Conservation (phyloP, 1,140 invertebrate genomes). For the Conopomorpha cramerella region DNA sequence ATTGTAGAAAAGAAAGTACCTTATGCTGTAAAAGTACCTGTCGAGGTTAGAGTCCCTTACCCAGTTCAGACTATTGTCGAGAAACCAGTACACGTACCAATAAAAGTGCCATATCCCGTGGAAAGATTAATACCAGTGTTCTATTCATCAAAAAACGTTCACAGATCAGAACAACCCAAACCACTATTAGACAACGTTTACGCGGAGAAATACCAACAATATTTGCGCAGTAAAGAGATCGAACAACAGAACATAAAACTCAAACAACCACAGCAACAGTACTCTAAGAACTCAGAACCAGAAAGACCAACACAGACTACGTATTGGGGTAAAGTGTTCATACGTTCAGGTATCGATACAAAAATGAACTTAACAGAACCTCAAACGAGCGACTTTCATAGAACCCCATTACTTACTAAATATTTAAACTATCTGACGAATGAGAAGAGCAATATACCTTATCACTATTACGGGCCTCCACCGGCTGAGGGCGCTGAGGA, state of each 20-base stretch:
- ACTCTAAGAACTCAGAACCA: no score
- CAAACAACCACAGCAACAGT: no score
- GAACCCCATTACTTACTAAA: constrained; percentile 5
- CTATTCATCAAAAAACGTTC: no score
- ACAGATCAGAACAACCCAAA: no score
- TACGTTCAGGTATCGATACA: constrained; percentile 29
- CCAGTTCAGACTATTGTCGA: constrained; percentile 51
- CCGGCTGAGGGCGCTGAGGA: constrained; percentile 18
- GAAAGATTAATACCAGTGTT: constrained; percentile 11
- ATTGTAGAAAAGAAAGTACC: constrained; percentile 56
- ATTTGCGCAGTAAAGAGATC: constrained; percentile 19
- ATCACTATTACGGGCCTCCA: constrained; percentile 29
- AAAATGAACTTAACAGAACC: constrained; percentile 17
- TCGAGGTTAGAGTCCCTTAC: constrained; percentile 60
- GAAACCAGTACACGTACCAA: constrained; percentile 24
- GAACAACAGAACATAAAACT: constrained; percentile 14
- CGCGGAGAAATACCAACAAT: constrained; percentile 12
- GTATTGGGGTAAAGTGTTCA: constrained; percentile 34
- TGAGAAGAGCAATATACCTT: constrained; percentile 1
- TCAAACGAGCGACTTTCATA: constrained; percentile 9
- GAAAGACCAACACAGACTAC: constrained; percentile 17
- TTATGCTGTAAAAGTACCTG: constrained; percentile 59
- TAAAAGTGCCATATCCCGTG: constrained; percentile 27
- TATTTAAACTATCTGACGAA: constrained; percentile 18
- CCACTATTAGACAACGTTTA: constrained; percentile 9